Evolutionary conservation across 2,113 vertebrate genomes (phyloP).

Genomic region (Myrmophylax atrothorax): DNA sequence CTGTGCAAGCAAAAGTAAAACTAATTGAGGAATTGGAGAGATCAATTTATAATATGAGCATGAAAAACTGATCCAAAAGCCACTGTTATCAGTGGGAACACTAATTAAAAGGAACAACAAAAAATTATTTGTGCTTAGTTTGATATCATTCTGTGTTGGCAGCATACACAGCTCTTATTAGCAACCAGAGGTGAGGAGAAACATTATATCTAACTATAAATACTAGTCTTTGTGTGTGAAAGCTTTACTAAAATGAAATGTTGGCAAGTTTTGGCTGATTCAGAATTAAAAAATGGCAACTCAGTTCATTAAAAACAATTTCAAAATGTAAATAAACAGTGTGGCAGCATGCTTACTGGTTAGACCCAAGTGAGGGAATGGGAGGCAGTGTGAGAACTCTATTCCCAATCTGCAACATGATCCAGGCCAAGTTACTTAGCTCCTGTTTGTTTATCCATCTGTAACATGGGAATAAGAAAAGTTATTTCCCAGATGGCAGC

Average conservation of each 20-base stretch:
- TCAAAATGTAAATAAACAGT: background rate
- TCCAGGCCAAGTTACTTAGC: conserved; percentile 1
- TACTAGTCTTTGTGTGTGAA: background rate
- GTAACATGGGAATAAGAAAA: conserved; percentile 43
- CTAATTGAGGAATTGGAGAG: background rate
- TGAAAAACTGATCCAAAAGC: background rate
- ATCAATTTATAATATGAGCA: background rate
- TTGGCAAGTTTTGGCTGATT: background rate
- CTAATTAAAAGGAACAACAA: background rate
- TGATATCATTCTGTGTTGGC: background rate
- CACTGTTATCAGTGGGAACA: background rate
- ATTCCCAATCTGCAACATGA: background rate
- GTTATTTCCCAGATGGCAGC: conserved; percentile 57
- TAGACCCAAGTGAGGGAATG: background rate
- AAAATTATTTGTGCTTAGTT: background rate
- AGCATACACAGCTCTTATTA: background rate
- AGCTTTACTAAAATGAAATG: background rate
- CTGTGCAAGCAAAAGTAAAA: background rate
- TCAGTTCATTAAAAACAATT: background rate
- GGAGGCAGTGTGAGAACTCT: background rate
- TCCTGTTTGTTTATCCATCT: conserved; percentile 27
- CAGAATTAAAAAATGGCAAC: background rate
- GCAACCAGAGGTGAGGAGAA: background rate
- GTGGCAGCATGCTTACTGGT: background rate
- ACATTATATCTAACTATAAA: background rate